A percentile compares a stretch with the other conserved stretches of the same genome.
These are phyloP conservation scores for Chiridota heheva DNA, from an alignment of 35 echinoderm and acorn worm species.

Conservation along the genomic window DNA sequence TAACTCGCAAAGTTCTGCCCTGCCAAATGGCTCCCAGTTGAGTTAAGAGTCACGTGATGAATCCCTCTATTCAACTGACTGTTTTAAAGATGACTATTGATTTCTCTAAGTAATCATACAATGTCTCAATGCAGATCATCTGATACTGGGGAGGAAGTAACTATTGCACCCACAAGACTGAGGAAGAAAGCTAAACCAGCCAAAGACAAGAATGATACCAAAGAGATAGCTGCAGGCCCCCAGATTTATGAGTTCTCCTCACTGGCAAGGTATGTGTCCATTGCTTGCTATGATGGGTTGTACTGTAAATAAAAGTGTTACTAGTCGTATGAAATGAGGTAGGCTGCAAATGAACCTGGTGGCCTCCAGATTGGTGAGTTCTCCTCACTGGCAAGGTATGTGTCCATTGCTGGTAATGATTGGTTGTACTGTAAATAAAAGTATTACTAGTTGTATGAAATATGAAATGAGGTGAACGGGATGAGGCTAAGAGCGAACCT, in stretches of 20 bases:
- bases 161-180: slow-evolving; percentile 37
- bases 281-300: background rate
- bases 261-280: slow-evolving; percentile 60
- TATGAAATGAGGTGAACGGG: too few species aligned
- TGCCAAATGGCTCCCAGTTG: too few species aligned
- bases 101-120: too few species aligned
- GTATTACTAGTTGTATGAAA: too few species aligned
- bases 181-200: slow-evolving; percentile 26
- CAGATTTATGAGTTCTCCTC: slow-evolving; percentile 53
- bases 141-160: slow-evolving; percentile 53
- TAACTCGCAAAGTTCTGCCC: too few species aligned
- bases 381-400: slow-evolving; percentile 70
- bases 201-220: slow-evolving; percentile 13
- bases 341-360: background rate
- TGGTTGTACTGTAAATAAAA: background rate
- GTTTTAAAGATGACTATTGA: slow-evolving; percentile 43
- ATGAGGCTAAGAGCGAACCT: background rate
- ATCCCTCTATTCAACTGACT: too few species aligned
- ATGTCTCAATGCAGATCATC: too few species aligned
- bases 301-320: too few species aligned
- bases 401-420: background rate
- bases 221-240: slow-evolving; percentile 11
- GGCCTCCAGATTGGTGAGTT: slow-evolving; percentile 53
- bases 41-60: too few species aligned
- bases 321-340: slow-evolving; percentile 17